phyloP scores from a whole-genome alignment of 2,888 invertebrate genomes.

The Mimas tiliae region DNA sequence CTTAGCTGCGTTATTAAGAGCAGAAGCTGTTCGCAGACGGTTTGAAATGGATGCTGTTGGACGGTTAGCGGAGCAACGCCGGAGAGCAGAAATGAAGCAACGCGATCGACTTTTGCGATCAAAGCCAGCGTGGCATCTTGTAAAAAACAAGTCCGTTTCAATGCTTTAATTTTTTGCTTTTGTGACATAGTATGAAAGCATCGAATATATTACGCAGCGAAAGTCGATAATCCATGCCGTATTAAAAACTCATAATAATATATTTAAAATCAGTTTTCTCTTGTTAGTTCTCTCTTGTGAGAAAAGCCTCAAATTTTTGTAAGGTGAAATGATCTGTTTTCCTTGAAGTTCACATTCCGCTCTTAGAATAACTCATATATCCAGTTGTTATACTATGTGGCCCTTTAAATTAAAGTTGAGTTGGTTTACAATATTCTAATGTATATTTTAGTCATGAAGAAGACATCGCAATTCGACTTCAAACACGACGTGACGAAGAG shows the following conservation, averaged over 20 bases:
- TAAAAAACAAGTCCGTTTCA: constrained; percentile 83
- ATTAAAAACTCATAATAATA: too few species aligned
- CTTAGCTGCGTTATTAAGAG: constrained; percentile 87
- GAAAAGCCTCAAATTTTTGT: too few species aligned
- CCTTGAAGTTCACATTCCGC: too few species aligned
- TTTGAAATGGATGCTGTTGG: constrained; percentile 86
- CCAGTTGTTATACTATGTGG: too few species aligned
- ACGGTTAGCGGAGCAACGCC: constrained; percentile 84
- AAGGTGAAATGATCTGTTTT: too few species aligned
- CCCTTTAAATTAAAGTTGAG: too few species aligned
- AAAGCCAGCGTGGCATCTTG: constrained; percentile 89
- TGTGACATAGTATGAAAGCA: not conserved
- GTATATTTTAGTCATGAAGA: constrained; percentile 83
- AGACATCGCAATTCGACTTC: constrained; percentile 87
- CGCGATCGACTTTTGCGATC: constrained; percentile 85
- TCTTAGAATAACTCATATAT: too few species aligned
- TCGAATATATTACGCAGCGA: too few species aligned
- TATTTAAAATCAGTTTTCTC: too few species aligned
- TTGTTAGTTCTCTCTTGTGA: too few species aligned
- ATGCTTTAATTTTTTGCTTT: constrained; percentile 17
- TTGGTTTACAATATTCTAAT: too few species aligned
- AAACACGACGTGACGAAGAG: constrained; percentile 88
- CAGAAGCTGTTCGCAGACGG: constrained; percentile 85
- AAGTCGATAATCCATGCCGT: too few species aligned
- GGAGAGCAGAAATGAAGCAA: constrained; percentile 84